Percentiles rank a stretch among this genome's conserved stretches.
phyloP scores from a whole-genome alignment of 2,888 invertebrate species.

The Sinotaia quadrata region DNA sequence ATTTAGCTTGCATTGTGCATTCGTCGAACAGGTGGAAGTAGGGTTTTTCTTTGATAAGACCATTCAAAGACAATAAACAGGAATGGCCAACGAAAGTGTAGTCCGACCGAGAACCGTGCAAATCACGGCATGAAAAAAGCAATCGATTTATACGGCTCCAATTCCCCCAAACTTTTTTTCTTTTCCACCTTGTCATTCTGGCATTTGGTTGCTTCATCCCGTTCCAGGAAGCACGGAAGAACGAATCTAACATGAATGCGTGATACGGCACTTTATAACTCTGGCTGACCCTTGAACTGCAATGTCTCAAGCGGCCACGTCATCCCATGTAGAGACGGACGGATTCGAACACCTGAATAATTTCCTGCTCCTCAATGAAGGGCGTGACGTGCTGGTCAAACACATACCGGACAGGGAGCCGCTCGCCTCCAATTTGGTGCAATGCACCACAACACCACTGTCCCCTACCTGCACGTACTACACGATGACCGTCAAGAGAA shows the following conservation, averaged over 20 bases:
- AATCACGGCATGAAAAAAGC: too few species aligned
- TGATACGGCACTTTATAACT: background rate
- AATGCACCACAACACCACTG: slow-evolving; percentile 28
- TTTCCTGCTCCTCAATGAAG: slow-evolving; percentile 35
- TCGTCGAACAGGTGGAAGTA: too few species aligned
- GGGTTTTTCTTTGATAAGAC: too few species aligned
- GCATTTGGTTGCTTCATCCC: background rate
- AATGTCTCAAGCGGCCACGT: slow-evolving; percentile 23
- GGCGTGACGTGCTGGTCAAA: slow-evolving; percentile 31
- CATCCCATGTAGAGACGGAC: slow-evolving; percentile 26
- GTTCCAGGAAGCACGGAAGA: background rate
- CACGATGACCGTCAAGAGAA: slow-evolving; percentile 30
- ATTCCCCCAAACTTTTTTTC: too few species aligned
- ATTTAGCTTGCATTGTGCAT: too few species aligned
- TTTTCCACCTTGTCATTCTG: too few species aligned
- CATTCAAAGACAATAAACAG: too few species aligned
- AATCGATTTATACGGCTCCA: too few species aligned
- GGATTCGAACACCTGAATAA: slow-evolving; percentile 40
- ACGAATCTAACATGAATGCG: background rate
- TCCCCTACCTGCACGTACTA: slow-evolving; percentile 28
- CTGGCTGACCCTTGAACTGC: background rate
- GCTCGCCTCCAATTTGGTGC: slow-evolving; percentile 37
- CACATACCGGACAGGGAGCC: slow-evolving; percentile 30
- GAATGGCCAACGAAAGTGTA: too few species aligned
- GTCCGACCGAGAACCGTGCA: too few species aligned